phyloP scores from a whole-genome alignment of 2,113 vertebrate species.

The Euleptes europaea region DNA sequence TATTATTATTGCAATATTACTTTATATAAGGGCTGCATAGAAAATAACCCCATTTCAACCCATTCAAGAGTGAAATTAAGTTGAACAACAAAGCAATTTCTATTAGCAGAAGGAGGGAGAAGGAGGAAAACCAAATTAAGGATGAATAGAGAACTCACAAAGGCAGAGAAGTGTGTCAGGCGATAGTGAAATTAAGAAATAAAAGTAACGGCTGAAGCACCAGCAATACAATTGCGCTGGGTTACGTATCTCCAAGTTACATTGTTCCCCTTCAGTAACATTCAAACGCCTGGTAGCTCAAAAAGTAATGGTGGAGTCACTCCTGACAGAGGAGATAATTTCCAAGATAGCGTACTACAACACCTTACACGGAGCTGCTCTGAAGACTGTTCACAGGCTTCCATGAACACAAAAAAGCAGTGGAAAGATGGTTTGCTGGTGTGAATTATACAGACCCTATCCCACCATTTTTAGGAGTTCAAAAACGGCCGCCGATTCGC shows the following conservation, averaged over 20 bases:
- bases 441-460: too few relatives aligned
- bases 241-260: neutral
- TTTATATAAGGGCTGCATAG: conserved; percentile 13
- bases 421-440: too few relatives aligned
- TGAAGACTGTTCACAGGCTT: too few relatives aligned
- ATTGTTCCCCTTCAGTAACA: conserved; percentile 19
- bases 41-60: conserved; percentile 60
- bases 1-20: conserved; percentile 53
- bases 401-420: too few relatives aligned
- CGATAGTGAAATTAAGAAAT: conserved; percentile 46
- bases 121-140: conserved; percentile 5
- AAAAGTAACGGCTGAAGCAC: conserved; percentile 43
- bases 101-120: conserved; percentile 36
- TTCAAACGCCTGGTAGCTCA: conserved; percentile 23
- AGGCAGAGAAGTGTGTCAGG: conserved; percentile 49
- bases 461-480: too few relatives aligned
- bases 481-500: too few relatives aligned
- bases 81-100: conserved; percentile 63
- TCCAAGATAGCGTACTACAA: too few relatives aligned
- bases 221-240: conserved; percentile 41
- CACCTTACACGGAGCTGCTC: too few relatives aligned
- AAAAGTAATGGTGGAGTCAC: neutral
- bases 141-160: conserved; percentile 45
- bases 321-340: neutral
- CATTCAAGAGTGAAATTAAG: conserved; percentile 68